Conservation (phyloP, 2,113 vertebrate genomes). For the Salvelinus namaycush region DNA sequence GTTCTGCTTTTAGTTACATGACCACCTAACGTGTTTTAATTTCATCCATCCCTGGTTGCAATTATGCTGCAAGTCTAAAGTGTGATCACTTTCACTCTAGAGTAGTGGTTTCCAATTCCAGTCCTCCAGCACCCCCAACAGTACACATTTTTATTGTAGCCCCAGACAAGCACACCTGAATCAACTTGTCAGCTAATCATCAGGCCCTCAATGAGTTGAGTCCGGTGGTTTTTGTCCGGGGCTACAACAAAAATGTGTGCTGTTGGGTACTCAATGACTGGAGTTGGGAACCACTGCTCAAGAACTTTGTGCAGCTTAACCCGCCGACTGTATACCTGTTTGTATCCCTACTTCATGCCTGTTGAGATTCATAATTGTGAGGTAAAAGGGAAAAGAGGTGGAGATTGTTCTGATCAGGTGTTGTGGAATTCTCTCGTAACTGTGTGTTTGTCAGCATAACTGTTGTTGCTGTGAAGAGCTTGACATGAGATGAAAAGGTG, state of each 20-base stretch:
- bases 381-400: constrained; percentile 71
- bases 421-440: constrained; percentile 59
- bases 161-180: no score
- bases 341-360: constrained; percentile 47
- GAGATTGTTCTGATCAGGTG: constrained; percentile 72
- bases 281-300: constrained; percentile 51
- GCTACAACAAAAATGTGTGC: no score
- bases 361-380: constrained; percentile 72
- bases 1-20: not conserved
- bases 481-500: constrained; percentile 59
- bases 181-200: no score
- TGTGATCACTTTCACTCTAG: constrained; percentile 68
- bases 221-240: no score
- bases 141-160: no score
- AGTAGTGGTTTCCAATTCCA: constrained; percentile 18
- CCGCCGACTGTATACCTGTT: constrained; percentile 69
- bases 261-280: constrained; percentile 14
- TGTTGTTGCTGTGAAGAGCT: constrained; percentile 68
- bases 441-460: constrained; percentile 61
- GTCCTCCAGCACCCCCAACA: no score
- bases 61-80: constrained; percentile 44
- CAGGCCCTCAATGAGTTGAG: no score
- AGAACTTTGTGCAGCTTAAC: constrained; percentile 69
- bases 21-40: constrained; percentile 22
- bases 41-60: constrained; percentile 38